Conservation (phyloP, 2,113 vertebrate species). For the Oxyura jamaicensis region DNA sequence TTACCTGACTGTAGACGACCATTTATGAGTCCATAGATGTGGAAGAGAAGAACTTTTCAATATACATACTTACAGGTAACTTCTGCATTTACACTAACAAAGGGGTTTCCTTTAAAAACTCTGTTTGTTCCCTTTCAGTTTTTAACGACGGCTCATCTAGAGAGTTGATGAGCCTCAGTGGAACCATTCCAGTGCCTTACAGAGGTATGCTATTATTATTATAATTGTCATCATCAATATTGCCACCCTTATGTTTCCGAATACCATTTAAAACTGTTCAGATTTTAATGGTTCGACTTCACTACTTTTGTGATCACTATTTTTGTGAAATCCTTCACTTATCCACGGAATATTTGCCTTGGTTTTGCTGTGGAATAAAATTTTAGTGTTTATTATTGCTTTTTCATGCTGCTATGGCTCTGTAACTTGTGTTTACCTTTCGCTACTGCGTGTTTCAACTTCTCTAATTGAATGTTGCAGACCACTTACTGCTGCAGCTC, state of each 20-base stretch:
- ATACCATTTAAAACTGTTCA: not conserved
- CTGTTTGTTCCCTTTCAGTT: slow-evolving; percentile 79
- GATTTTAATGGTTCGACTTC: not conserved
- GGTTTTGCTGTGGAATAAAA: not conserved
- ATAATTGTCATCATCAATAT: no score
- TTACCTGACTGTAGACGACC: not conserved
- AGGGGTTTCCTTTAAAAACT: not conserved
- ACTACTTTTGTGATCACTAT: fast-evolving
- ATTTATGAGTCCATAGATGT: not conserved
- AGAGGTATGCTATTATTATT: slow-evolving; percentile 81
- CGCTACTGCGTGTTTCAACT: fast-evolving
- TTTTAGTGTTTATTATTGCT: not conserved
- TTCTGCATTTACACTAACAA: fast-evolving
- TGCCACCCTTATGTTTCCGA: not conserved
- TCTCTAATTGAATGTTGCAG: not conserved
- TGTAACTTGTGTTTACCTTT: not conserved
- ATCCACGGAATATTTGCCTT: not conserved
- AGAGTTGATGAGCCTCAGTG: slow-evolving; percentile 94
- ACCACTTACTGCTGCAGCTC: not conserved
- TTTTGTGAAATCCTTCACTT: not conserved
- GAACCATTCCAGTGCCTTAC: slow-evolving; percentile 96
- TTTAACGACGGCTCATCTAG: slow-evolving; percentile 96
- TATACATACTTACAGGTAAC: not conserved
- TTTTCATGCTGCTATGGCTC: not conserved
- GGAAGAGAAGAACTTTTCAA: not conserved